Percentiles rank a stretch among this genome's conserved stretches.
These are phyloP conservation scores for Tichodroma muraria DNA, from an alignment of 2,113 vertebrate species.

Conservation along the genomic window DNA sequence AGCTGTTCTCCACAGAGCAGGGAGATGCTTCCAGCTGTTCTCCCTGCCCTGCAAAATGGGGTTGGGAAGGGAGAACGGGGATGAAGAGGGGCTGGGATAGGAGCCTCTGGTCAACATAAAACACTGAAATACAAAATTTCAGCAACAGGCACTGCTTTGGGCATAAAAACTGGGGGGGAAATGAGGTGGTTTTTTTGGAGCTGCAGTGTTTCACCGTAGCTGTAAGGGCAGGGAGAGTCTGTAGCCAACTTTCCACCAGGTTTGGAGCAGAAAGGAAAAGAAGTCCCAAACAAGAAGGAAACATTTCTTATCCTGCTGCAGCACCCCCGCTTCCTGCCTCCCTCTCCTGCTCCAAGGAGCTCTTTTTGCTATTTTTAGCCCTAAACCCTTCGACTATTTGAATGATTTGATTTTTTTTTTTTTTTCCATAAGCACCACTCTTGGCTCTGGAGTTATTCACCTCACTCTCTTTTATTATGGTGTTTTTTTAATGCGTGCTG, in stretches of 20 bases:
- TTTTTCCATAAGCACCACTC: neutral
- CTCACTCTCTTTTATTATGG: rapidly evolving
- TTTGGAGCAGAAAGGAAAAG: neutral
- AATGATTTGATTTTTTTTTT: neutral
- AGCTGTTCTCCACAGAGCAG: neutral
- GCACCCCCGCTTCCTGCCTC: neutral
- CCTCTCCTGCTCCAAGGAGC: neutral
- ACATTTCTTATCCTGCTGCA: neutral
- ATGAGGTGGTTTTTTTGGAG: too few relatives aligned
- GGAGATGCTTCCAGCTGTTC: neutral
- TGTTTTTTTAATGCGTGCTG: rapidly evolving
- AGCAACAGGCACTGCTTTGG: rapidly evolving
- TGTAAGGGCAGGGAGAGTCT: neutral
- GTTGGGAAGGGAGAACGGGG: neutral
- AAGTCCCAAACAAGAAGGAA: neutral
- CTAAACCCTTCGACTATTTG: neutral
- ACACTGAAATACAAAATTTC: rapidly evolving
- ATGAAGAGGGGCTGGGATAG: neutral
- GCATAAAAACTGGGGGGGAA: rapidly evolving
- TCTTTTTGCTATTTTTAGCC: neutral
- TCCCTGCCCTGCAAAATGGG: neutral
- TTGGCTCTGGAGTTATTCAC: neutral
- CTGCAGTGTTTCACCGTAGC: rapidly evolving
- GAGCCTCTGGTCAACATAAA: neutral
- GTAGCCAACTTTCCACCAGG: neutral